Conservation (phyloP, 2,797 vertebrate genomes). For the Danio aesculapii region DNA sequence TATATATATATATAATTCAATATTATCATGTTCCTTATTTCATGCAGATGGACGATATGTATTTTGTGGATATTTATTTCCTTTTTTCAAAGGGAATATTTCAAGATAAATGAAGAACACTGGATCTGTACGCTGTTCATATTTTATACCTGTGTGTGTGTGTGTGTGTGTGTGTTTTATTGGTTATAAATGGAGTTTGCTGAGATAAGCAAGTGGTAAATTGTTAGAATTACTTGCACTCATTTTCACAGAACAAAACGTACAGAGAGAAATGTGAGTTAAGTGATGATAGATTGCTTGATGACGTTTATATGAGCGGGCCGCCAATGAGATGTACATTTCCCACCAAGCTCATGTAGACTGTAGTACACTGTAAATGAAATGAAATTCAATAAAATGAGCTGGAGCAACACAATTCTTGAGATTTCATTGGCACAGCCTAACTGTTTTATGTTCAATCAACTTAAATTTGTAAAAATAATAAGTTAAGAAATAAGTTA, state of each 20-base stretch:
- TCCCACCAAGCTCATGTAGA: background rate
- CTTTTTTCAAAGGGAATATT: background rate
- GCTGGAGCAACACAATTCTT: no score
- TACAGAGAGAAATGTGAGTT: background rate
- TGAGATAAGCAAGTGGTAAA: constrained; percentile 37
- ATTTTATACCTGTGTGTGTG: background rate
- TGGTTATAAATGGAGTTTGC: constrained; percentile 5
- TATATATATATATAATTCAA: no score
- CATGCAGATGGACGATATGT: background rate
- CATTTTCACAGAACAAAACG: background rate
- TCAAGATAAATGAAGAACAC: background rate
- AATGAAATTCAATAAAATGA: no score
- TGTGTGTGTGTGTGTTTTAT: constrained; percentile 14
- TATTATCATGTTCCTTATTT: background rate
- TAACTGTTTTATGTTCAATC: no score
- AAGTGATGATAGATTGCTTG: background rate
- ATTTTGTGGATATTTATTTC: constrained; percentile 1
- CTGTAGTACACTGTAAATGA: background rate
- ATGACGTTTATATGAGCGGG: constrained; percentile 1
- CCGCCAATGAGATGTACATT: constrained; percentile 4
- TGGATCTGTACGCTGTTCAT: background rate
- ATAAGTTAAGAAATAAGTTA: no score
- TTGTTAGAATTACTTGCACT: background rate
- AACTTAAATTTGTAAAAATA: no score
- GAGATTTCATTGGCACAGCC: no score